Evolutionary conservation across 2,113 vertebrate species (phyloP).

Genomic region (Hystrix brachyura): DNA sequence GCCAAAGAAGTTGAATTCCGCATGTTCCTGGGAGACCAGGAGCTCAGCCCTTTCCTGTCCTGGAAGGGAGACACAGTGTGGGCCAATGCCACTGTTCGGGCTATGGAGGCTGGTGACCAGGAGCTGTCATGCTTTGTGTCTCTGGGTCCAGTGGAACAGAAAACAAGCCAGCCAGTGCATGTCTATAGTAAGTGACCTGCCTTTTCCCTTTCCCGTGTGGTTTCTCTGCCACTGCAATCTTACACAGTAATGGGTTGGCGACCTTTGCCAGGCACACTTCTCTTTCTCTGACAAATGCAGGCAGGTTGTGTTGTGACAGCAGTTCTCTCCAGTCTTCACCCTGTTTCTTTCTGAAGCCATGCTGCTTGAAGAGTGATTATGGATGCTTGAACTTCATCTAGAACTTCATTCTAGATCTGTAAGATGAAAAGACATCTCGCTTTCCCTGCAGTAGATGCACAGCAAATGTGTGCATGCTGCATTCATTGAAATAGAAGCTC

Average conservation of each 20-base stretch:
- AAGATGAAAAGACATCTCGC: not conserved
- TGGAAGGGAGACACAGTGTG: constrained; percentile 68
- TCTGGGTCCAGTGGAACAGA: constrained; percentile 73
- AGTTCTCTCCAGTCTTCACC: not conserved
- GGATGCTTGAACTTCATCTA: not conserved
- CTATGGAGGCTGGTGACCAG: constrained; percentile 67
- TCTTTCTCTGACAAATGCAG: not conserved
- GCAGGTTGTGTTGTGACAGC: not conserved
- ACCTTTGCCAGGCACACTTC: not conserved
- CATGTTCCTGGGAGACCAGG: constrained; percentile 73
- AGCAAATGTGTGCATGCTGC: not conserved
- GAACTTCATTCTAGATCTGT: not conserved
- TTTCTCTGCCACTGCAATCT: not conserved
- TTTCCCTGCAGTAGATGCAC: not conserved
- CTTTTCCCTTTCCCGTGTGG: not conserved
- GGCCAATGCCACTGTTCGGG: constrained; percentile 59
- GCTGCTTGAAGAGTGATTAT: not conserved
- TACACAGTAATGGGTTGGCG: not conserved
- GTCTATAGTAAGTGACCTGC: constrained; percentile 68
- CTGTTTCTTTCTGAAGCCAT: not conserved
- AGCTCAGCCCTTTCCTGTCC: constrained; percentile 62
- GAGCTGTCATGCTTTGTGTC: constrained; percentile 68
- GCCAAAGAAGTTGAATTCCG: constrained; percentile 64
- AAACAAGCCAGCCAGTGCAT: constrained; percentile 53
- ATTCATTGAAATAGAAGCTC: not conserved